A percentile compares a stretch with the other conserved stretches of the same genome.
These are phyloP conservation scores for Ditylenchus dipsaci DNA, from an alignment of 1,140 invertebrate genomes.

Conservation along the genomic window DNA sequence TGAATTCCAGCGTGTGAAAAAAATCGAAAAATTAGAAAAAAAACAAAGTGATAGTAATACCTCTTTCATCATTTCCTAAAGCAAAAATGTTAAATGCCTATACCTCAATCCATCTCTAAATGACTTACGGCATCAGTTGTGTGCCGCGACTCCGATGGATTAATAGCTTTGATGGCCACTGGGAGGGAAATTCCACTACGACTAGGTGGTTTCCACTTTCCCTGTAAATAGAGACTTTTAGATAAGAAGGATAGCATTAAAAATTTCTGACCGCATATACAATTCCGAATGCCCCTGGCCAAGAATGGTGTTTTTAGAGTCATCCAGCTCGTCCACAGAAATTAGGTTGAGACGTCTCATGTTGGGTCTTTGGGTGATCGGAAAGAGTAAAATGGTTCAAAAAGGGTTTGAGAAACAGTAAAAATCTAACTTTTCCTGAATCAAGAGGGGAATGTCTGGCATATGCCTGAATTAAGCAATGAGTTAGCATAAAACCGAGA, in stretches of 20 bases:
- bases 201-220: constrained; percentile 90
- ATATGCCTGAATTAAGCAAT: constrained; percentile 15
- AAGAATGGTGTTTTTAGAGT: constrained; percentile 59
- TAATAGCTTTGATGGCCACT: constrained; percentile 91
- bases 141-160: constrained; percentile 18
- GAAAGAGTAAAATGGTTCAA: too few relatives aligned
- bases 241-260: not conserved
- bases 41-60: constrained; percentile 97
- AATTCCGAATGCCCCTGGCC: constrained; percentile 96
- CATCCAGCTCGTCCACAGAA: constrained; percentile 34
- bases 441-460: constrained; percentile 41
- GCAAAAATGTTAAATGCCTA: not conserved
- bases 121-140: constrained; percentile 69
- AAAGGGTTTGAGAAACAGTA: too few relatives aligned
- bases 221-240: constrained; percentile 60
- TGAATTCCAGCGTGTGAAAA: not conserved
- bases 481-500: too few relatives aligned
- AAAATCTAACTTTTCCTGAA: constrained; percentile 21
- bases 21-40: constrained; percentile 60
- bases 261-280: constrained; percentile 74
- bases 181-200: constrained; percentile 86
- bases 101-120: too few relatives aligned
- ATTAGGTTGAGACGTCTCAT: constrained; percentile 48
- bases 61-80: constrained; percentile 64
- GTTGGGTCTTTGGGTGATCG: constrained; percentile 42